Evolutionary conservation across 2,797 vertebrate genomes (phyloP).

Genomic region (Poeciliopsis gracilis): DNA sequence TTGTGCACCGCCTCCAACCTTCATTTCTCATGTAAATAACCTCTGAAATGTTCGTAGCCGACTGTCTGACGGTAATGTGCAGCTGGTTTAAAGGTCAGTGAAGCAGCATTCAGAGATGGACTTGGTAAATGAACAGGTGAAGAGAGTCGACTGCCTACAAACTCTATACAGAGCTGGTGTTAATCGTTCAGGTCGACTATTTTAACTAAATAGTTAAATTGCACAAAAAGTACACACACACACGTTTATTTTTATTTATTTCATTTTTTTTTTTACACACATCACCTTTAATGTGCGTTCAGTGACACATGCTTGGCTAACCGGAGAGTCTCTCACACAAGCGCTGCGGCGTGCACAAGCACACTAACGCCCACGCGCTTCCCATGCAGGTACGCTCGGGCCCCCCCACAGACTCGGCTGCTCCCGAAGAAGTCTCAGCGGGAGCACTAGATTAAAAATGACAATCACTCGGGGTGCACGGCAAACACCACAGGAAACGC

Average conservation of each 20-base stretch:
- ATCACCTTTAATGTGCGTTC: constrained; percentile 38
- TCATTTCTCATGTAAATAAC: constrained; percentile 1
- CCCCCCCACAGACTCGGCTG: constrained; percentile 72
- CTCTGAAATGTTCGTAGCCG: not conserved
- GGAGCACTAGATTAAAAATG: constrained; percentile 84
- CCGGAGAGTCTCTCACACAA: constrained; percentile 43
- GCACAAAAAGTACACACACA: constrained; percentile 11
- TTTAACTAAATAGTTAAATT: constrained; percentile 40
- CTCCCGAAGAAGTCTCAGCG: constrained; percentile 74
- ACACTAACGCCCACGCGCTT: constrained; percentile 35
- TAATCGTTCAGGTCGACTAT: constrained; percentile 63
- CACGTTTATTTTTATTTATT: not conserved
- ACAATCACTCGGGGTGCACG: constrained; percentile 83
- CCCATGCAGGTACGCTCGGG: constrained; percentile 62
- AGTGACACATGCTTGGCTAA: constrained; percentile 56
- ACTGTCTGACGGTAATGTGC: not conserved
- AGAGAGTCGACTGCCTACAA: not conserved
- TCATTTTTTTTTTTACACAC: not conserved
- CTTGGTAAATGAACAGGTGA: not conserved
- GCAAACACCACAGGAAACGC: constrained; percentile 82
- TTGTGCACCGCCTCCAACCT: not conserved
- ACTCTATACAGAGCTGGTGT: constrained; percentile 24
- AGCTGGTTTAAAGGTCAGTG: not conserved
- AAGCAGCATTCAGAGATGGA: not conserved
- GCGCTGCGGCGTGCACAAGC: constrained; percentile 13